Conservation (phyloP, 2,888 invertebrate species). For the Lepidochrysops patricia region DNA sequence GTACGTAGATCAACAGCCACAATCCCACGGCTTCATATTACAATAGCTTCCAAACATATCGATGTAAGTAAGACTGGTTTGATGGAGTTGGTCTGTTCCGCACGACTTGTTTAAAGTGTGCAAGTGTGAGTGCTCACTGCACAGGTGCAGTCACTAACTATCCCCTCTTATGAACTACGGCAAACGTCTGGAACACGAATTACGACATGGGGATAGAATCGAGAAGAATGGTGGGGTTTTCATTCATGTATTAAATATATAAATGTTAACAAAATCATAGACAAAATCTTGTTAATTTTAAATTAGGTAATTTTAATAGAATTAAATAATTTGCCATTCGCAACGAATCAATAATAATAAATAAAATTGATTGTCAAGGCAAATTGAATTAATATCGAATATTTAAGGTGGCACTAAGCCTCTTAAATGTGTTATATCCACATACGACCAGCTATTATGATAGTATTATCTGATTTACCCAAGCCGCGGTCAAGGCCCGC, state of each 20-base stretch:
- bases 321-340: neutral
- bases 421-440: neutral
- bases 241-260: too few relatives aligned
- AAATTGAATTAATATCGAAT: slow-evolving; percentile 5
- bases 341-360: neutral
- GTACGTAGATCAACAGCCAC: too few relatives aligned
- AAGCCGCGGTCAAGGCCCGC: slow-evolving; percentile 26
- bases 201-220: too few relatives aligned
- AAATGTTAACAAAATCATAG: too few relatives aligned
- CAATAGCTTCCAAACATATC: too few relatives aligned
- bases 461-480: slow-evolving; percentile 18
- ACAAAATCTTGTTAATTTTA: too few relatives aligned
- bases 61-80: neutral
- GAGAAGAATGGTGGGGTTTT: too few relatives aligned
- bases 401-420: neutral
- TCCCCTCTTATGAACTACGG: too few relatives aligned
- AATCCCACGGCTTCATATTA: too few relatives aligned
- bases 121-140: neutral
- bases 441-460: slow-evolving; percentile 2
- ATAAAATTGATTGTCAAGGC: neutral
- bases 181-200: too few relatives aligned
- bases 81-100: neutral
- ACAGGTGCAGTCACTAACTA: too few relatives aligned
- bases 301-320: too few relatives aligned
- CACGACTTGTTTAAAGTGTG: neutral